phyloP scores from a whole-genome alignment of 1,140 invertebrate genomes.

The Lasioglossum baleicum region DNA sequence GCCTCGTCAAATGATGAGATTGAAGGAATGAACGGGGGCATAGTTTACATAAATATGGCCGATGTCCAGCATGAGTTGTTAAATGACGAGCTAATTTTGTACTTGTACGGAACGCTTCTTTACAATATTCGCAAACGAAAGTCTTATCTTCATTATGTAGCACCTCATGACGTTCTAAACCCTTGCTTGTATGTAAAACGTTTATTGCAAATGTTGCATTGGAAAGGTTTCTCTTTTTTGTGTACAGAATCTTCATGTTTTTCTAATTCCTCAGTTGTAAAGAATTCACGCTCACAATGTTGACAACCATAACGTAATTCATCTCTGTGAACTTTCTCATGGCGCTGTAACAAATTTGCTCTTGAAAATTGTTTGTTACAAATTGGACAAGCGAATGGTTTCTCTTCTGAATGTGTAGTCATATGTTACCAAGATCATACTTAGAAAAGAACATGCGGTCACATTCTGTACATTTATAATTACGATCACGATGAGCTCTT shows the following conservation, averaged over 20 bases:
- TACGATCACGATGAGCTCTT: constrained; percentile 83
- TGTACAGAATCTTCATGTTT: constrained; percentile 86
- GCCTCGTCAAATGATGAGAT: constrained; percentile 87
- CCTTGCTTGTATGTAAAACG: constrained; percentile 86
- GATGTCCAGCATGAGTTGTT: constrained; percentile 84
- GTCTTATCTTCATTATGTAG: constrained; percentile 82
- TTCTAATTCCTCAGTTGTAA: constrained; percentile 84
- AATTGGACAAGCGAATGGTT: constrained; percentile 83
- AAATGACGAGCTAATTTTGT: constrained; percentile 85
- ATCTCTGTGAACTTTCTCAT: constrained; percentile 86
- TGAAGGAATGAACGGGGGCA: constrained; percentile 86
- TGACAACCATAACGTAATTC: constrained; percentile 83
- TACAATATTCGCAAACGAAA: constrained; percentile 84
- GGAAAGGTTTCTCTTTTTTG: constrained; percentile 85
- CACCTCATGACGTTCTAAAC: constrained; percentile 86
- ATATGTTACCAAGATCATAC: constrained; percentile 85
- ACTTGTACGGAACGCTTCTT: constrained; percentile 83
- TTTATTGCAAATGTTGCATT: constrained; percentile 86
- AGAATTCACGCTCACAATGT: constrained; percentile 84
- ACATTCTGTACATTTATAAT: constrained; percentile 83
- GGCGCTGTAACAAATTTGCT: constrained; percentile 83
- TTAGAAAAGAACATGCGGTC: constrained; percentile 86
- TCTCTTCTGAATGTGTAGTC: constrained; percentile 83
- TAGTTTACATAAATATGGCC: constrained; percentile 86
- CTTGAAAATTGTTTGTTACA: constrained; percentile 83